Evolutionary conservation across 2,113 vertebrate genomes (phyloP).

Genomic region (Nothobranchius furzeri): DNA sequence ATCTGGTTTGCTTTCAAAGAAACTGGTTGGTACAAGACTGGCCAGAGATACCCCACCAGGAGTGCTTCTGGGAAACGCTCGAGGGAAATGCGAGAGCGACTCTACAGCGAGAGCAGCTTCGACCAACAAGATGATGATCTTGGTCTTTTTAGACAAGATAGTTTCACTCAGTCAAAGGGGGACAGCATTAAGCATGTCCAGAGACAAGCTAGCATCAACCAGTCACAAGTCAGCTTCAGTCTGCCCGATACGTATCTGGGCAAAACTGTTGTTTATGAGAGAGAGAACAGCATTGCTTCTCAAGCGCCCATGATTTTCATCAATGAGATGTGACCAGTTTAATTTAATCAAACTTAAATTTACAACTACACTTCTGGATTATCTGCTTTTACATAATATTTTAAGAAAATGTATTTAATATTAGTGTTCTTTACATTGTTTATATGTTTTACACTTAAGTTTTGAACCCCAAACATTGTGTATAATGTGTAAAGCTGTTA

Average conservation of each 20-base stretch:
- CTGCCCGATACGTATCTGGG: constrained; percentile 80
- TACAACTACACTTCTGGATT: no score
- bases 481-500: no score
- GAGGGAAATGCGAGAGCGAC: constrained; percentile 83
- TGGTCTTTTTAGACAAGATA: constrained; percentile 49
- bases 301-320: constrained; percentile 86
- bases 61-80: constrained; percentile 87
- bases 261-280: constrained; percentile 74
- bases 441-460: no score
- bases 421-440: no score
- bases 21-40: constrained; percentile 94
- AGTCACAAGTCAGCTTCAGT: constrained; percentile 59
- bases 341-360: background rate
- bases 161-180: constrained; percentile 68
- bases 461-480: no score
- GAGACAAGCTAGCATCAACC: constrained; percentile 59
- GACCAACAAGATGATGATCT: constrained; percentile 69
- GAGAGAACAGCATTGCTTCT: constrained; percentile 76
- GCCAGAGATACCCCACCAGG: constrained; percentile 86
- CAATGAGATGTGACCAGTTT: constrained; percentile 84
- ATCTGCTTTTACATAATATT: no score
- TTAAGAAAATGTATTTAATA: no score
- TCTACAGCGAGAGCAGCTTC: constrained; percentile 85
- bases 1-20: constrained; percentile 99
- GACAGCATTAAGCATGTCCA: constrained; percentile 78